Percentiles rank a stretch among this genome's conserved stretches.
Conservation (phyloP, 2,888 invertebrate species). For the Mantis religiosa region DNA sequence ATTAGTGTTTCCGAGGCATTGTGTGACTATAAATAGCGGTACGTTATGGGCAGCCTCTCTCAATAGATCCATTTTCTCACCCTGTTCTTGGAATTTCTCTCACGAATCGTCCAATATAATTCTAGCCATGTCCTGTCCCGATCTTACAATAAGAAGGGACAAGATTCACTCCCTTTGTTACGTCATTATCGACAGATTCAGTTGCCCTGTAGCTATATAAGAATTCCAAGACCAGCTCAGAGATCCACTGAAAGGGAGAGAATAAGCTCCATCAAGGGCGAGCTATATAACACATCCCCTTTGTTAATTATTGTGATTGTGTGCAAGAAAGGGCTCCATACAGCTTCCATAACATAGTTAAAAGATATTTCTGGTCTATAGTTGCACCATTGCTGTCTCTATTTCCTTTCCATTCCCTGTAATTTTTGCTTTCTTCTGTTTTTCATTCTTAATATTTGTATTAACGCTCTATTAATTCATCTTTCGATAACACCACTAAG, state of each 20-base stretch:
- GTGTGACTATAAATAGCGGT: neutral
- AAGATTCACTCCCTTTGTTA: neutral
- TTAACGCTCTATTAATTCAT: no score
- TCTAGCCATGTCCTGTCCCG: neutral
- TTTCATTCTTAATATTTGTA: no score
- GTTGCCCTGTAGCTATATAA: neutral
- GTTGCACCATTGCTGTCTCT: neutral
- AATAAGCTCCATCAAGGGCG: neutral
- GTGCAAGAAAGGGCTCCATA: neutral
- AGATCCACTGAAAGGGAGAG: neutral
- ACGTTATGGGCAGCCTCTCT: neutral
- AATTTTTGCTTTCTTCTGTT: no score
- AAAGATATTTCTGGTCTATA: neutral
- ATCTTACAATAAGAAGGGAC: neutral
- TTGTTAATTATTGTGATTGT: neutral
- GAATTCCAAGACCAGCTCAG: neutral
- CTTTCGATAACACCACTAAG: no score
- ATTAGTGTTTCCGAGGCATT: no score
- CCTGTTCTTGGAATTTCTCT: neutral
- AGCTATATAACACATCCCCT: neutral
- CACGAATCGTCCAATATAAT: neutral
- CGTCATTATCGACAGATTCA: slow-evolving; percentile 9
- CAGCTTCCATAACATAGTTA: neutral
- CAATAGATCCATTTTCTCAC: neutral
- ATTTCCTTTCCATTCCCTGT: neutral